These are phyloP conservation scores for Andrena camellia DNA, from an alignment of 2,888 invertebrate species.

Conservation along the genomic window DNA sequence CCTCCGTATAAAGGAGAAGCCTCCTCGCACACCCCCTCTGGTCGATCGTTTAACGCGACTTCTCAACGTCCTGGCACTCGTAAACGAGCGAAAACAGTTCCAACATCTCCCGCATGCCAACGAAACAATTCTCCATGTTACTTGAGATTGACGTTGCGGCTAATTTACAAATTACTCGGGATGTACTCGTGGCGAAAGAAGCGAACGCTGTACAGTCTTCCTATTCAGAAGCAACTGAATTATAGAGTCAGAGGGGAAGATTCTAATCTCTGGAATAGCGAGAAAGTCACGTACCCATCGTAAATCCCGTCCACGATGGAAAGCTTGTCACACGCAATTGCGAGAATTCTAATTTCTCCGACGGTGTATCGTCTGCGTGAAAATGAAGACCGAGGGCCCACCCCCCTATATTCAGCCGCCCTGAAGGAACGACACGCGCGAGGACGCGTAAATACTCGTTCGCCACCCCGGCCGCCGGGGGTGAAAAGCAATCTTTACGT, in stretches of 20 bases:
- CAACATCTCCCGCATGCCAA: background rate
- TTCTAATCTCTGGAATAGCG: background rate
- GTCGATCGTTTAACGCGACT: slow-evolving; percentile 51
- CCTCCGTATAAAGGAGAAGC: slow-evolving; percentile 52
- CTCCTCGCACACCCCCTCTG: slow-evolving; percentile 1
- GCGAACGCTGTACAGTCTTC: background rate
- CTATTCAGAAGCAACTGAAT: background rate
- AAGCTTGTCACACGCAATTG: background rate
- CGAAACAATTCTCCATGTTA: background rate
- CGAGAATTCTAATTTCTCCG: slow-evolving; percentile 4
- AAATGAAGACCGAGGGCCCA: background rate
- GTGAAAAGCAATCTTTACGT: slow-evolving; percentile 56
- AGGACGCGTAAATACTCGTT: slow-evolving; percentile 46
- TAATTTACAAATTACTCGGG: background rate
- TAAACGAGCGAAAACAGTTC: slow-evolving; percentile 7
- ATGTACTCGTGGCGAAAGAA: background rate
- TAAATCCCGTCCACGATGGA: background rate
- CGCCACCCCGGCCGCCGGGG: background rate
- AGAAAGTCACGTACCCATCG: background rate
- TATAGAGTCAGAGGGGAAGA: background rate
- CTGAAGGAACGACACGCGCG: slow-evolving; percentile 20
- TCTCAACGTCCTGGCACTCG: slow-evolving; percentile 24
- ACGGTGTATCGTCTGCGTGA: background rate
- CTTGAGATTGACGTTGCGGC: background rate
- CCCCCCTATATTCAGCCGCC: background rate